phyloP scores from a whole-genome alignment of 92 coral and sea anemone genomes.

The Anthopleura xanthogrammica region DNA sequence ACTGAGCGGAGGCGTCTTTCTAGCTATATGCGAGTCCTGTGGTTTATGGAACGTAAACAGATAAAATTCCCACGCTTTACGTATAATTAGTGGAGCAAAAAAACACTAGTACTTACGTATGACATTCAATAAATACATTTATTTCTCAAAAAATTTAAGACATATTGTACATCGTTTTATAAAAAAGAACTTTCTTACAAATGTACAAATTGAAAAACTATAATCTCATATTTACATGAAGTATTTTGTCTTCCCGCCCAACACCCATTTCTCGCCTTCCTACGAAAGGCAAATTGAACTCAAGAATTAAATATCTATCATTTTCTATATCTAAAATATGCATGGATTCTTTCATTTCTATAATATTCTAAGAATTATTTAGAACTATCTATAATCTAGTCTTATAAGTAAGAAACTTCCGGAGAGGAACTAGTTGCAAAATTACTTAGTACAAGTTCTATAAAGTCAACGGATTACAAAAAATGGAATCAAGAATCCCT shows the following conservation, averaged over 20 bases:
- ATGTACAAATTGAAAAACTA: constrained; percentile 27
- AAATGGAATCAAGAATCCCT: background rate
- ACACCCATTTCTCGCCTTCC: constrained; percentile 15
- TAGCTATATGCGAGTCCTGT: background rate
- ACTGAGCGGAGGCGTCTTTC: background rate
- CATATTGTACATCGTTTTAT: constrained; percentile 24
- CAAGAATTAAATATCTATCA: background rate
- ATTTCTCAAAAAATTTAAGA: background rate
- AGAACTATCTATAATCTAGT: background rate
- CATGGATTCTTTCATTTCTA: background rate
- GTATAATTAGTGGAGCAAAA: background rate
- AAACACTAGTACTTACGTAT: background rate
- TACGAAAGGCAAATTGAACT: constrained; percentile 9
- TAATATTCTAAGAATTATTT: background rate
- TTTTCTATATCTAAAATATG: background rate
- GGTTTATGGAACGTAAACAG: constrained; percentile 2
- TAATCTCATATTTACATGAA: constrained; percentile 19
- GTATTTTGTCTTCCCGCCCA: background rate
- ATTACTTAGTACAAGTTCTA: background rate
- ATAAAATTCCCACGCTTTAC: background rate
- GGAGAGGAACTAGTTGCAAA: background rate
- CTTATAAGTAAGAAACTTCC: no score
- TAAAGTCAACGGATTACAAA: no score
- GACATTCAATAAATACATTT: constrained; percentile 25
- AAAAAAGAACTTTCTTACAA: constrained; percentile 31